Evolutionary conservation across 2,888 invertebrate genomes (phyloP).

Genomic region (Oscheius sp.): DNA sequence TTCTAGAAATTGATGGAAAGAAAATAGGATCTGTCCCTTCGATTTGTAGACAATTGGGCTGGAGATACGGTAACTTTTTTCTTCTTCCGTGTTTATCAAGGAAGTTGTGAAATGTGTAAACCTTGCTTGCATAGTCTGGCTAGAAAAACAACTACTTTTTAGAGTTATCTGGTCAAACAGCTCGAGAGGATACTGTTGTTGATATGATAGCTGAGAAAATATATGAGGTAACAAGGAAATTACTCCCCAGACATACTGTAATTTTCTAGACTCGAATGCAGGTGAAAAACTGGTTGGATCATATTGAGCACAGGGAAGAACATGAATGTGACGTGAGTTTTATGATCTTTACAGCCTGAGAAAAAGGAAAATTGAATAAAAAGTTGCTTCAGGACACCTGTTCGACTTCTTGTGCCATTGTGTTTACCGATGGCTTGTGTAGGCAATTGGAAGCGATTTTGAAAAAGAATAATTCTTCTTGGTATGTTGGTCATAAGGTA

Average conservation of each 20-base stretch:
- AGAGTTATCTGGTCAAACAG: constrained; percentile 52
- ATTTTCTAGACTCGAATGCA: constrained; percentile 33
- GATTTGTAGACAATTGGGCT: constrained; percentile 56
- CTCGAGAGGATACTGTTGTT: constrained; percentile 51
- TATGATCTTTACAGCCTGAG: background rate
- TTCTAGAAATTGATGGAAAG: constrained; percentile 50
- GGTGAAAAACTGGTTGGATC: constrained; percentile 52
- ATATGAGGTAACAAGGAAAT: constrained; percentile 28
- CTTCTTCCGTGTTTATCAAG: no score
- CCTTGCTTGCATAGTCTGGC: no score
- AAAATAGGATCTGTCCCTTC: constrained; percentile 49
- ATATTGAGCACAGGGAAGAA: constrained; percentile 47
- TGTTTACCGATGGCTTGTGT: background rate
- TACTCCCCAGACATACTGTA: background rate
- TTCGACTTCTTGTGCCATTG: constrained; percentile 4
- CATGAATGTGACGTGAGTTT: constrained; percentile 47
- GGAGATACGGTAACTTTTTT: constrained; percentile 53
- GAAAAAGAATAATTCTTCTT: constrained; percentile 24
- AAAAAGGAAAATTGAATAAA: no score
- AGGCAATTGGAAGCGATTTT: constrained; percentile 16
- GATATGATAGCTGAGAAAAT: constrained; percentile 54
- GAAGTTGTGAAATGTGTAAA: background rate
- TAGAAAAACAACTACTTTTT: background rate
- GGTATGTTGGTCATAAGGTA: constrained; percentile 48
- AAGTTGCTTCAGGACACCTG: constrained; percentile 47